Conservation (phyloP, 2,888 invertebrate species). For the Plusia festucae region DNA sequence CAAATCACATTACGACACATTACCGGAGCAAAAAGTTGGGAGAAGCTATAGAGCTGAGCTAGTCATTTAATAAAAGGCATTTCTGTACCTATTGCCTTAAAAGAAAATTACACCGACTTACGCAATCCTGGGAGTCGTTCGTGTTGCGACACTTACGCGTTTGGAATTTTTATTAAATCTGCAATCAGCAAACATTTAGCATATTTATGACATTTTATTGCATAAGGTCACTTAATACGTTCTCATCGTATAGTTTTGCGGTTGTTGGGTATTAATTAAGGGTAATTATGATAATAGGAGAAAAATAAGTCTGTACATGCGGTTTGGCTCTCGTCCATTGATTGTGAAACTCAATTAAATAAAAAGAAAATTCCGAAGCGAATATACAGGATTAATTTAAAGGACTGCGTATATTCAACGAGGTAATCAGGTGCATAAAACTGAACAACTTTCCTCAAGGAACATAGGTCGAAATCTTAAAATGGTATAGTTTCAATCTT, state of each 20-base stretch:
- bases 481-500: conserved; percentile 27
- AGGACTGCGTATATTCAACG: too few species aligned
- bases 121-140: not conserved
- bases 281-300: conserved; percentile 28
- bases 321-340: conserved; percentile 27
- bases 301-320: conserved; percentile 22
- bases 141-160: not conserved
- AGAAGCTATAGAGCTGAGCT: too few species aligned
- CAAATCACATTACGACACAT: too few species aligned
- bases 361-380: too few species aligned
- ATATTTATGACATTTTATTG: conserved; percentile 18
- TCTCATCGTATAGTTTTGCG: not conserved
- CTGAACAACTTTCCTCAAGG: too few species aligned
- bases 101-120: not conserved
- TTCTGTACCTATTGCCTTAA: not conserved
- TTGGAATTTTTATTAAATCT: not conserved
- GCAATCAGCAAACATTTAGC: conserved; percentile 11
- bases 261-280: conserved; percentile 11
- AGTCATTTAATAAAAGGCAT: too few species aligned
- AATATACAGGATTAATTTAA: too few species aligned
- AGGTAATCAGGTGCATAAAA: too few species aligned
- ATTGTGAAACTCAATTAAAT: conserved; percentile 38
- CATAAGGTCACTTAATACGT: not conserved
- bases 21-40: too few species aligned
- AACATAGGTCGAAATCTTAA: too few species aligned